Evolutionary conservation across 92 coral and sea anemone genomes (phyloP), one percentile per base, ranked within the genome.

Genomic region (Palythoa grandiflora): DNA sequence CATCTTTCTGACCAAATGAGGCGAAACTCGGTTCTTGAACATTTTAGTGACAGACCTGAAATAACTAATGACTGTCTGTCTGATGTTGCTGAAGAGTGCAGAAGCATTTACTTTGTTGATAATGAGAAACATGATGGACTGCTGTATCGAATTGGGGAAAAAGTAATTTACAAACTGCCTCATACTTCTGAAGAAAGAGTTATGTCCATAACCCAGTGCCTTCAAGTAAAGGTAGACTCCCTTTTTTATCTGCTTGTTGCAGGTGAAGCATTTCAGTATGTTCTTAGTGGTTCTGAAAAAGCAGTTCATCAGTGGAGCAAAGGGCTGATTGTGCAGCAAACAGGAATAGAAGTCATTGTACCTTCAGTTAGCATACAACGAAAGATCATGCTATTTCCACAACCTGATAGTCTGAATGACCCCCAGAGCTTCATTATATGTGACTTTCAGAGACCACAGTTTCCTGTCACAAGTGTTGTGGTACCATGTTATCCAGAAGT

Each of bases 401-500:
- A 80, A 15, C 87, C 87, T 6, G 78, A 83, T 17, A 83, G 65
- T 68, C 84, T 83, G 71, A 38, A 40, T 88, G 91, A 88, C 66
- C 91, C 87, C 55, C 74, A 40, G 75, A 54, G 50, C 19, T 89
- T 74, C 54, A 70, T 83, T 47, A 15, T 48, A 6, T 36, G 75
- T 35, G 88, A 89, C 75, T 83, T 15, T 12, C 70, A 83, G 51
- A 73, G 88, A 17, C 78, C 59, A 35, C 21, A 17, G 52, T 83
- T 89, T 83, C 88, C 88, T 48, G 36, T 89, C 20, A 3, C 88
- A 5, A 65, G 78, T 75, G 91, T 83, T 8, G 65, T 89, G 48
- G 91, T 83, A 20, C 91, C 91, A 3, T 13, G 72, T 10, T 83
- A 89, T 76, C 88, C 91, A n/a, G 91, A 89, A 83, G 88, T 89